Evolutionary conservation across 2,888 invertebrate species (phyloP).

Genomic region (Drymonia ruficornis): DNA sequence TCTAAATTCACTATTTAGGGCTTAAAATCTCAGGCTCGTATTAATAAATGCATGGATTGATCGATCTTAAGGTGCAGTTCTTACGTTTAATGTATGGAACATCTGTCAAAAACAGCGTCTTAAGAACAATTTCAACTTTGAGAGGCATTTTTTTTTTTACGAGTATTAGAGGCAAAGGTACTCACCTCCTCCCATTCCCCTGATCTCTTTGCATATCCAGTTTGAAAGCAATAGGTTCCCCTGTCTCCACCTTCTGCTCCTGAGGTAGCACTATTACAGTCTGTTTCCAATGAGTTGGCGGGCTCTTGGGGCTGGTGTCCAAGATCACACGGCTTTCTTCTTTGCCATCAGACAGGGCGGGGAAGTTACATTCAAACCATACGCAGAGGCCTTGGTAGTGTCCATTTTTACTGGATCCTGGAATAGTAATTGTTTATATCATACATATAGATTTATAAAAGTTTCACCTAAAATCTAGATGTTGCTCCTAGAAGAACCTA

Average conservation of each 20-base stretch:
- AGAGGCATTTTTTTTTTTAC: no score
- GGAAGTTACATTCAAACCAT: slow-evolving; percentile 93
- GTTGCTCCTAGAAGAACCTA: no score
- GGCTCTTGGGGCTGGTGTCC: slow-evolving; percentile 90
- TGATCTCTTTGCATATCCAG: slow-evolving; percentile 84
- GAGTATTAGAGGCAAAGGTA: no score
- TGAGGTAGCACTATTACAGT: slow-evolving; percentile 92
- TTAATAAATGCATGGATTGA: no score
- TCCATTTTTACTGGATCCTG: slow-evolving; percentile 84
- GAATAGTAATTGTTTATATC: slow-evolving; percentile 26
- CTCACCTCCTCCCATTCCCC: slow-evolving; percentile 67
- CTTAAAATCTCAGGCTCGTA: no score
- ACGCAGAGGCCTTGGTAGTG: slow-evolving; percentile 90
- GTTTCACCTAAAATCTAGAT: no score
- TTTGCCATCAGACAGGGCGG: slow-evolving; percentile 65
- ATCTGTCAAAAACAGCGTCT: no score
- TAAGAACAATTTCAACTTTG: no score
- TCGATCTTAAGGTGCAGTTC: no score
- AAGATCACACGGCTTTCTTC: slow-evolving; percentile 86
- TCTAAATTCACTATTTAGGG: no score
- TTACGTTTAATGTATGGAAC: no score
- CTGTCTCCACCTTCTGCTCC: slow-evolving; percentile 80
- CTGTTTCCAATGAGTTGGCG: slow-evolving; percentile 97
- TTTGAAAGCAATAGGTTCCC: slow-evolving; percentile 89
- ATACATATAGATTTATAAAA: no score